These are phyloP conservation scores for Subacronicta megacephala DNA, from an alignment of 2,888 invertebrate species.

Conservation along the genomic window DNA sequence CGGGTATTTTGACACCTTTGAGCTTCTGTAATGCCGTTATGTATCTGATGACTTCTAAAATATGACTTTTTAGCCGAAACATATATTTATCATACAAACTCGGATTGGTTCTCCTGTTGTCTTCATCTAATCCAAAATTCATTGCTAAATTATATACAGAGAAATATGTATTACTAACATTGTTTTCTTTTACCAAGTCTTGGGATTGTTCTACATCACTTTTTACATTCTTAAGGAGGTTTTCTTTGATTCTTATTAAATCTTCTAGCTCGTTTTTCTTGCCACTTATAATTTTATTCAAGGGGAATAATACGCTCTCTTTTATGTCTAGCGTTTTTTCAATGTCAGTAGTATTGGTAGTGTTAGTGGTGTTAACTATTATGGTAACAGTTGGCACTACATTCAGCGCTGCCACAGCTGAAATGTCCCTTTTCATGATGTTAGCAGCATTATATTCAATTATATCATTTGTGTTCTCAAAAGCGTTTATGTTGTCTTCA, in stretches of 20 bases:
- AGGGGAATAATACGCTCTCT: constrained; percentile 60
- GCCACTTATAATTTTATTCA: constrained; percentile 67
- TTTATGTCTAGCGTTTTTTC: constrained; percentile 45
- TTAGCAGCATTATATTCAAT: constrained; percentile 51
- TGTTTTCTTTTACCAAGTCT: constrained; percentile 23
- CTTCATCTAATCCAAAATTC: constrained; percentile 41
- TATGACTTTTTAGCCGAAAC: constrained; percentile 71
- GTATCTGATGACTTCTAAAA: constrained; percentile 72
- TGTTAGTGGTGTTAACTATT: constrained; percentile 21
- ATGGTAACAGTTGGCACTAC: constrained; percentile 15
- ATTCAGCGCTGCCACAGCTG: constrained; percentile 17
- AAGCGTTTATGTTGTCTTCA: constrained; percentile 25
- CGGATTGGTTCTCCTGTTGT: constrained; percentile 54
- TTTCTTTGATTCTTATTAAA: constrained; percentile 65
- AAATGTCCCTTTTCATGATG: constrained; percentile 71
- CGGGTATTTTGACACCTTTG: constrained; percentile 55
- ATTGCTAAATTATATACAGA: constrained; percentile 64
- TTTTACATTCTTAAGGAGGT: constrained; percentile 62
- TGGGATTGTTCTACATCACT: constrained; percentile 23
- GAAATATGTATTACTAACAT: constrained; percentile 48
- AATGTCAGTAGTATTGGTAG: neutral
- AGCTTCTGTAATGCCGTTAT: constrained; percentile 64
- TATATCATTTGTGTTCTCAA: constrained; percentile 46
- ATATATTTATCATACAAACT: constrained; percentile 59
- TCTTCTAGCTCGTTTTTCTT: constrained; percentile 71